Conservation (phyloP, 1,140 invertebrate species). For the Drepana arcuata region DNA sequence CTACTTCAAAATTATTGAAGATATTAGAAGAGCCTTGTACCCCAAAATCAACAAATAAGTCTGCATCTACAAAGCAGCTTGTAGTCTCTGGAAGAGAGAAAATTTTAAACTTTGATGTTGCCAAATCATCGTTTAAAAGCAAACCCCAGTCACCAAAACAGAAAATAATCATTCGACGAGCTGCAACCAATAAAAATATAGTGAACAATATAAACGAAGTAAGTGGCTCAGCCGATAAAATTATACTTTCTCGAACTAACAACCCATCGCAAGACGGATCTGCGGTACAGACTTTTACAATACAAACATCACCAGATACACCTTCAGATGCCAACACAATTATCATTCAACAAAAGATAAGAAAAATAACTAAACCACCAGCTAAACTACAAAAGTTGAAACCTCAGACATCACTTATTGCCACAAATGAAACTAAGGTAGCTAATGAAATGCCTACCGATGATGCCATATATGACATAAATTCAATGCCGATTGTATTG, state of each 20-base stretch:
- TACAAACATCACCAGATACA: conserved; percentile 43
- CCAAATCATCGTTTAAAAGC: conserved; percentile 34
- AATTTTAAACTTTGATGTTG: conserved; percentile 62
- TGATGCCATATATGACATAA: conserved; percentile 80
- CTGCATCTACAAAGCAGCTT: conserved; percentile 40
- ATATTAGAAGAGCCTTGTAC: conserved; percentile 60
- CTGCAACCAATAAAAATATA: conserved; percentile 35
- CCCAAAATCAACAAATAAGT: conserved; percentile 38
- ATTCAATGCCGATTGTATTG: conserved; percentile 81
- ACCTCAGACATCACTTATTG: conserved; percentile 28
- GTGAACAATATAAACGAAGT: conserved; percentile 47
- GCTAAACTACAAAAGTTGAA: conserved; percentile 50
- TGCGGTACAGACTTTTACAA: conserved; percentile 61
- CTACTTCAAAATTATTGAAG: conserved; percentile 61
- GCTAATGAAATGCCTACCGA: conserved; percentile 35
- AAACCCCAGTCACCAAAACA: conserved; percentile 49
- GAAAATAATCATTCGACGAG: conserved; percentile 63
- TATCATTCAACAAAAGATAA: conserved; percentile 51
- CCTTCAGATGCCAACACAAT: conserved; percentile 41
- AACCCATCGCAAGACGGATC: conserved; percentile 39
- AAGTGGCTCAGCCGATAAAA: conserved; percentile 38
- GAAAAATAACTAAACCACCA: conserved; percentile 40
- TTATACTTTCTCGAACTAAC: conserved; percentile 51
- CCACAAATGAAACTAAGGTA: conserved; percentile 28
- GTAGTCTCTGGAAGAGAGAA: conserved; percentile 58